These are phyloP conservation scores for Linurgus olivaceus DNA, from an alignment of 2,797 vertebrate species.

Conservation along the genomic window DNA sequence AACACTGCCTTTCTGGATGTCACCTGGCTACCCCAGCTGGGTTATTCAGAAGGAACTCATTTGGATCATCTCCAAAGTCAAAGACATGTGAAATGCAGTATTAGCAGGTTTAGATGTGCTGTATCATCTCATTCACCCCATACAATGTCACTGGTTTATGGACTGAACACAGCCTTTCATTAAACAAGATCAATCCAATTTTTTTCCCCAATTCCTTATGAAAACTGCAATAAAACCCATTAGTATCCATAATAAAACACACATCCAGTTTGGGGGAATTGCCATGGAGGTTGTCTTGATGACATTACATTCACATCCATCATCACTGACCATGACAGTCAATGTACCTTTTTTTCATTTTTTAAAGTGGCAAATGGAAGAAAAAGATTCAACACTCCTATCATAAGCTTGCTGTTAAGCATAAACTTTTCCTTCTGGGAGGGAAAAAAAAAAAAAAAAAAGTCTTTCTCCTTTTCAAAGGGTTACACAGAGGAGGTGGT, in stretches of 20 bases:
- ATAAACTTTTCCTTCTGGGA: neutral
- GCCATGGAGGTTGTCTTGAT: too few species aligned
- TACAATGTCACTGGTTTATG: neutral
- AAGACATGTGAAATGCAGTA: neutral
- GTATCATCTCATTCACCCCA: neutral
- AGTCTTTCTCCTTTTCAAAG: neutral
- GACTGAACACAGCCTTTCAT: neutral
- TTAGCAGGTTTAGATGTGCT: neutral
- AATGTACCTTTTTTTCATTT: neutral
- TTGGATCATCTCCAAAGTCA: neutral
- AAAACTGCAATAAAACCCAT: neutral
- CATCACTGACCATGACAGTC: neutral
- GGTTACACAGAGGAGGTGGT: neutral
- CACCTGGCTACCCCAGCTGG: neutral
- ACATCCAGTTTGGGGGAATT: neutral
- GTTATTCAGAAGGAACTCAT: neutral
- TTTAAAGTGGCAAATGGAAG: neutral
- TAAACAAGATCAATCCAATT: neutral
- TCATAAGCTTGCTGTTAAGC: neutral
- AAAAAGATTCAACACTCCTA: neutral
- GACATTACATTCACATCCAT: neutral
- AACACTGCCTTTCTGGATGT: neutral
- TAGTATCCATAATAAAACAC: neutral
- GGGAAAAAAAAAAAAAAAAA: too few species aligned
- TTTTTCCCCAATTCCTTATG: neutral